Base-by-base conservation (phyloP, 2,888 invertebrate genomes). In the Phengaris alcon region DNA sequence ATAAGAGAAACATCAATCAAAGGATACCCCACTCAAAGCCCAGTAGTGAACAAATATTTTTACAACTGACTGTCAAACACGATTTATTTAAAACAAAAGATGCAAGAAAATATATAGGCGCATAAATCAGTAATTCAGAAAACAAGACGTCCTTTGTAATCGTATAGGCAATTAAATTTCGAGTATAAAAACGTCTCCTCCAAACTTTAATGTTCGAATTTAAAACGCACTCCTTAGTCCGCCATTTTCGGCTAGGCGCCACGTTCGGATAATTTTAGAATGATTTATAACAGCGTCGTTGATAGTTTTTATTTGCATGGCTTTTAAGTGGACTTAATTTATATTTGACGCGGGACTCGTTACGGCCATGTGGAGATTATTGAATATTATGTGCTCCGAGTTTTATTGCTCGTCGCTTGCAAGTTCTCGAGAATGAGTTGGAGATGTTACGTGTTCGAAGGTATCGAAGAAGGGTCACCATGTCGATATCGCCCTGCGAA, bases 111-210 rank as follows among this genome's bases (percentile, higher is more conserved):
- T 76, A 80, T 81, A 83, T 82, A 80, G 80, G 77, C 74, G 82
- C 83, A 84, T 93, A 93, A 92, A 93, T 93, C 90, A 91, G 81
- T 78, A 88, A 85, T 88, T 89, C 88, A 84, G 87, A 90, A 91
- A 91, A 93, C 93, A 93, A 88, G 87, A 87, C 87, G 85, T 85
- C 88, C 92, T 93, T 93, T 93, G 93, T 93, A 92, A 93, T 89
- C 85, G 86, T 88, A 91, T 90, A 89, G 87, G 89, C 87, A 87
- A 88, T 93, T 89, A 93, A 92, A 90, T 86, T 86, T 86, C 80
- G 83, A 82, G 84, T 86, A 86, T 90, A 88, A 84, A 92, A 91
- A 89, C 84, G 87, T 87, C 86, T 83, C 72, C 54, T 54, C 15
- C 57, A n/a, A 22, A 70, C 57, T 55, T 75, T 76, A 75, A 73